Evolutionary conservation across 2,797 vertebrate genomes (phyloP).

Genomic region (Gallinago solitaria): DNA sequence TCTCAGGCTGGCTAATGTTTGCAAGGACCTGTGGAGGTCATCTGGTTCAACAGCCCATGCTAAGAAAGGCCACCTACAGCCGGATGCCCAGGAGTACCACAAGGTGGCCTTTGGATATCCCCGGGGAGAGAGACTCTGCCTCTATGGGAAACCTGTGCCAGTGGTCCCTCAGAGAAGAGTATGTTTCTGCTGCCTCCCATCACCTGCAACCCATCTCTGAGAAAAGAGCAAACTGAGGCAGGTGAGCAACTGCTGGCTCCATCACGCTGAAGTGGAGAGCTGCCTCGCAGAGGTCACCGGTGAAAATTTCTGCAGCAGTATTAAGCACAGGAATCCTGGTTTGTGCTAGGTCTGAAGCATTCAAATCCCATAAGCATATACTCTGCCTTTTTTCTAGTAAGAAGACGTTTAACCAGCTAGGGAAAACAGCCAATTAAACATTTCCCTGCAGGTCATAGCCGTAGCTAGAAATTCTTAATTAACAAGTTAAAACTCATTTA

Average conservation of each 20-base stretch:
- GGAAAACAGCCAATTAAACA: slow-evolving; percentile 50
- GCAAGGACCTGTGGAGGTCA: neutral
- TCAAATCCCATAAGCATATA: neutral
- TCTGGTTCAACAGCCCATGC: neutral
- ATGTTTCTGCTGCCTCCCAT: neutral
- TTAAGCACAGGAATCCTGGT: neutral
- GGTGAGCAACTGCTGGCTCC: neutral
- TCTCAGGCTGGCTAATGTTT: neutral
- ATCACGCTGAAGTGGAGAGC: neutral
- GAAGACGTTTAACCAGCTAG: neutral
- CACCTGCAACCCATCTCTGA: neutral
- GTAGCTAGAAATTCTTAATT: slow-evolving; percentile 53
- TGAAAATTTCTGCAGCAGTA: neutral
- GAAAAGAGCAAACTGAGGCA: neutral
- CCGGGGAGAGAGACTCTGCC: neutral
- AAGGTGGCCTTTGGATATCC: neutral
- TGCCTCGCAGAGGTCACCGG: neutral
- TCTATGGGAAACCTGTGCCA: neutral
- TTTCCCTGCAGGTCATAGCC: slow-evolving; percentile 34
- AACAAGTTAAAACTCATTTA: slow-evolving; percentile 38
- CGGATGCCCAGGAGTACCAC: rapidly evolving
- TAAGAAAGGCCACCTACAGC: neutral
- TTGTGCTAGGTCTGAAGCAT: neutral
- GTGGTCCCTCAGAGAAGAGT: neutral
- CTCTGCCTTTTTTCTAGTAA: neutral